Evolutionary conservation across 2,113 vertebrate genomes (phyloP).

Genomic region (Chaetodon auriga): DNA sequence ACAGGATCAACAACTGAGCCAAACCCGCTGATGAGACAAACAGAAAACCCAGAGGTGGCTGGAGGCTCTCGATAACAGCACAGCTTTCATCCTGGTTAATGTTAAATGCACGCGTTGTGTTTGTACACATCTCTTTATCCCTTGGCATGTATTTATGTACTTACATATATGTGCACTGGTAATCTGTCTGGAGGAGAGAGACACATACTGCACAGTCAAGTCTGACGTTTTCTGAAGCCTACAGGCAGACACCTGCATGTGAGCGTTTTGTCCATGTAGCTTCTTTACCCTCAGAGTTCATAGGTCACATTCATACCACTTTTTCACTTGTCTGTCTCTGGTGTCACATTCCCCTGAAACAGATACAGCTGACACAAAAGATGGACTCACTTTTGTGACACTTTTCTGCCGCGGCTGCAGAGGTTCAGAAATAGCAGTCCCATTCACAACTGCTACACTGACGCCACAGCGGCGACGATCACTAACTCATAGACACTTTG

Average conservation of each 20-base stretch:
- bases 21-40: slow-evolving; percentile 48
- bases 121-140: slow-evolving; percentile 30
- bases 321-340: slow-evolving; percentile 42
- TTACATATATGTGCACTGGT: neutral
- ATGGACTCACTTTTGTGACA: slow-evolving; percentile 48
- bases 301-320: slow-evolving; percentile 49
- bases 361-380: slow-evolving; percentile 70
- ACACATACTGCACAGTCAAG: slow-evolving; percentile 9
- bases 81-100: slow-evolving; percentile 31
- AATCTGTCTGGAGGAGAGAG: slow-evolving; percentile 3
- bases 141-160: slow-evolving; percentile 26
- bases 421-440: slow-evolving; percentile 48
- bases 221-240: slow-evolving; percentile 28
- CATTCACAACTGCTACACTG: slow-evolving; percentile 45
- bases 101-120: slow-evolving; percentile 42
- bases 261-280: slow-evolving; percentile 24
- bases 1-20: slow-evolving; percentile 40
- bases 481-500: slow-evolving; percentile 21
- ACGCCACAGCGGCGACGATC: slow-evolving; percentile 25
- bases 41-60: slow-evolving; percentile 51
- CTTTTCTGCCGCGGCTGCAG: slow-evolving; percentile 61
- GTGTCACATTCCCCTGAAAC: slow-evolving; percentile 68
- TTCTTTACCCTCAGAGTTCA: slow-evolving; percentile 52
- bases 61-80: slow-evolving; percentile 40
- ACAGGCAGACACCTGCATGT: slow-evolving; percentile 54